Conservation (phyloP, 23 tunicate species). For the Styela clava region DNA sequence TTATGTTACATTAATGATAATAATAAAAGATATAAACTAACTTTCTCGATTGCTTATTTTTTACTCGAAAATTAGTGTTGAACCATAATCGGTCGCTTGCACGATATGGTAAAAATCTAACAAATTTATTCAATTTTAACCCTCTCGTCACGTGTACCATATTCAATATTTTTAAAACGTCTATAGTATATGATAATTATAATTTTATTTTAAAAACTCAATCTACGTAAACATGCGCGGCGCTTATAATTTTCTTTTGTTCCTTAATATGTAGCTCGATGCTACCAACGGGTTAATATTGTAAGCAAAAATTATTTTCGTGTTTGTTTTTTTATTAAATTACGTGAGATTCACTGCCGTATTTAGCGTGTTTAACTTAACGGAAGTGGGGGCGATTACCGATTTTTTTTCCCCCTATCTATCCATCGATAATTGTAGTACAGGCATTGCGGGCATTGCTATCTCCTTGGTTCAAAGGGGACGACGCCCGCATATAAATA, state of each 20-base stretch:
- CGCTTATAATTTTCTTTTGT: no score
- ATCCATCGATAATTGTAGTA: neutral
- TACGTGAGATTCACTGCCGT: constrained; percentile 1
- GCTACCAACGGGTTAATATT: neutral
- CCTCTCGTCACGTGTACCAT: no score
- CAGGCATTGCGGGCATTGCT: neutral
- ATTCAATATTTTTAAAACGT: no score
- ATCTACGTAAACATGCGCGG: no score
- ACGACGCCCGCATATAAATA: neutral
- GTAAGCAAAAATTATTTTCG: neutral
- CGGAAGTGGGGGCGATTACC: constrained; percentile 14
- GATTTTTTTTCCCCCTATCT: neutral
- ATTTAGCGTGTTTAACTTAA: neutral
- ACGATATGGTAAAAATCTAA: neutral
- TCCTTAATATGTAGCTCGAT: no score
- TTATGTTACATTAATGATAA: neutral
- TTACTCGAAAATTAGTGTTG: neutral
- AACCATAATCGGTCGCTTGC: neutral
- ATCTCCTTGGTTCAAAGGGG: neutral
- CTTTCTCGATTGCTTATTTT: no score
- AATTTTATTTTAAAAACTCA: no score
- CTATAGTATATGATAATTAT: no score
- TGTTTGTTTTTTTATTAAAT: constrained; percentile 18
- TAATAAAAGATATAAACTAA: no score
- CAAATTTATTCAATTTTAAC: neutral